Conservation (phyloP, 2,113 vertebrate genomes). For the Aegithalos caudatus region DNA sequence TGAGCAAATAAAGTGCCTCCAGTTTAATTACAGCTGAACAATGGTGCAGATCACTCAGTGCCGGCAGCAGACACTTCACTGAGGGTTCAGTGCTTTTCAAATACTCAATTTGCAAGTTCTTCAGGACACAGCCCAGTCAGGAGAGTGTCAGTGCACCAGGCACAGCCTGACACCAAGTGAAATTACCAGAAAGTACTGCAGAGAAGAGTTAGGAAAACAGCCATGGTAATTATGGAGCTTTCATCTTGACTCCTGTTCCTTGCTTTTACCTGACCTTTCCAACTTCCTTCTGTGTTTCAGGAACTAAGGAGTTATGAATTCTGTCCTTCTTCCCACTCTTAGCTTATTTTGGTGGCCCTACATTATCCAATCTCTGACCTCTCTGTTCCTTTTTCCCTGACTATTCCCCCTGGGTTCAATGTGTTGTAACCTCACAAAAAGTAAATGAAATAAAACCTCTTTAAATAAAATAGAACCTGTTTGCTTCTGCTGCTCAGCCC, state of each 20-base stretch:
- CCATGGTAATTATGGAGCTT: not conserved
- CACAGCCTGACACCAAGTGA: not conserved
- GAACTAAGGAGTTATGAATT: not conserved
- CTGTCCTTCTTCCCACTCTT: not conserved
- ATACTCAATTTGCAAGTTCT: not conserved
- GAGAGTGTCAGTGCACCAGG: not conserved
- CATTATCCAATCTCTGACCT: not conserved
- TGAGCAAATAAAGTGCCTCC: conserved; percentile 34
- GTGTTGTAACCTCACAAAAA: not conserved
- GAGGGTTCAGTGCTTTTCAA: not conserved
- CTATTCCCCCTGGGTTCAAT: not conserved
- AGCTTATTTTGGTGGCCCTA: not conserved
- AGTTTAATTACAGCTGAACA: conserved; percentile 55
- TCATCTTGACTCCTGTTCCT: not conserved
- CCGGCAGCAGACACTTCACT: not conserved
- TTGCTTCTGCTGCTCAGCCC: not conserved
- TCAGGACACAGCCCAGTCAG: not conserved
- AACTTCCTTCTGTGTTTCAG: not conserved
- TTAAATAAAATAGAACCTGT: not conserved
- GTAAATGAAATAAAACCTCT: not conserved
- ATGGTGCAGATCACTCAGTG: not conserved
- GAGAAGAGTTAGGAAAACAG: not conserved
- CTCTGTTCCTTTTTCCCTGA: not conserved
- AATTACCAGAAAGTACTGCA: not conserved
- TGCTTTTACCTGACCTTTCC: not conserved